Evolutionary conservation across 2,797 vertebrate species (phyloP).

Genomic region (Setipinna tenuifilis): DNA sequence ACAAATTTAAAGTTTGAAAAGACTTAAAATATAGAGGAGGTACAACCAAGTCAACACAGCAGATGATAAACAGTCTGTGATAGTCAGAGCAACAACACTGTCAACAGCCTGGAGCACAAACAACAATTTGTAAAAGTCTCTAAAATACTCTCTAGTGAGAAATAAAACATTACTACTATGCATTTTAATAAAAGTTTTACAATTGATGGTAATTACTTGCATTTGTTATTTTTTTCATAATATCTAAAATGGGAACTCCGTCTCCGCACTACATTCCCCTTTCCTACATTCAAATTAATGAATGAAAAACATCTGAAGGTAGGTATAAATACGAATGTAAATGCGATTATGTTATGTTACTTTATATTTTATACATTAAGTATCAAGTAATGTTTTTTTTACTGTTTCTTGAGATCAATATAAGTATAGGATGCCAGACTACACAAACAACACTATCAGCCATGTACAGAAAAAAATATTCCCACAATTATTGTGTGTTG

Average conservation of each 20-base stretch:
- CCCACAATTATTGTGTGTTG: too few species aligned
- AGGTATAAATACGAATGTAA: background rate
- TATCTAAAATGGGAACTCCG: background rate
- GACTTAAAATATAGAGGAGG: background rate
- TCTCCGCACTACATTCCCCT: background rate
- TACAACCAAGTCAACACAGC: background rate
- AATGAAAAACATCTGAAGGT: background rate
- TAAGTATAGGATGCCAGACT: background rate
- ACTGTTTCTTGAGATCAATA: background rate
- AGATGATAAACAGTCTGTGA: background rate
- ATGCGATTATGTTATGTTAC: background rate
- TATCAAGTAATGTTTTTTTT: too few species aligned
- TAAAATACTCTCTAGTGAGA: background rate
- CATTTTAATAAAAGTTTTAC: background rate
- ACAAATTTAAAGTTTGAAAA: background rate
- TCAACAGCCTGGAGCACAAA: background rate
- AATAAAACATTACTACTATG: background rate
- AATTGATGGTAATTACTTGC: background rate
- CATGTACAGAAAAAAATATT: too few species aligned
- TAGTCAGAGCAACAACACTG: background rate
- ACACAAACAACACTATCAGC: background rate
- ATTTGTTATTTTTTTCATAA: constrained; percentile 6
- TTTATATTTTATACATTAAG: too few species aligned
- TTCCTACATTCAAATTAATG: background rate
- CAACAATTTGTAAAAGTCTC: background rate